Percentiles rank a stretch among this genome's conserved stretches.
Conservation (phyloP, 2,797 vertebrate genomes). For the Cyclopterus lumpus region DNA sequence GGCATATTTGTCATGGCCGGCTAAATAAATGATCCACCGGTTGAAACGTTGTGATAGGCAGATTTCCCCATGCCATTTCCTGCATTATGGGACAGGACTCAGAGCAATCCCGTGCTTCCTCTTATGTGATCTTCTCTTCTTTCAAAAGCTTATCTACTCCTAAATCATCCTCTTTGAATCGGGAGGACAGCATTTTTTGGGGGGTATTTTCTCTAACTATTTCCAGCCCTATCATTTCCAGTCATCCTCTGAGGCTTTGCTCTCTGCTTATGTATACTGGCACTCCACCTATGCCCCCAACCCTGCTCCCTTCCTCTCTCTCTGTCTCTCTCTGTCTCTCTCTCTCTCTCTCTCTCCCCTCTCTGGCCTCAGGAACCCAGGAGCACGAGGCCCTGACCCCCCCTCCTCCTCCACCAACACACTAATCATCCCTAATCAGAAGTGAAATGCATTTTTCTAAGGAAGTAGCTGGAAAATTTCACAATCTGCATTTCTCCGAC, state of each 20-base stretch:
- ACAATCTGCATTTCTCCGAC: conserved; percentile 90
- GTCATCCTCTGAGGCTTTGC: conserved; percentile 56
- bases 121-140: conserved; percentile 69
- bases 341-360: conserved; percentile 22
- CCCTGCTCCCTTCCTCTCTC: conserved; percentile 29
- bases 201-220: conserved; percentile 57
- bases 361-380: conserved; percentile 68
- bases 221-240: conserved; percentile 75
- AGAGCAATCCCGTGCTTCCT: conserved; percentile 68
- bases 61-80: conserved; percentile 68
- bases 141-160: conserved; percentile 74
- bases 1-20: conserved; percentile 71
- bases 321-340: conserved; percentile 14
- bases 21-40: conserved; percentile 71
- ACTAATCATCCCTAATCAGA: conserved; percentile 86
- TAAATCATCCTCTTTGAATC: conserved; percentile 73
- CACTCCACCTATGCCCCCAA: conserved; percentile 52
- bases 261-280: conserved; percentile 49
- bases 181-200: conserved; percentile 44
- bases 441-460: conserved; percentile 91
- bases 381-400: conserved; percentile 77
- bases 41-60: conserved; percentile 65
- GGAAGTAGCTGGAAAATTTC: conserved; percentile 91
- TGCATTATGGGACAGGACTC: conserved; percentile 69
- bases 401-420: conserved; percentile 71